phyloP scores from a whole-genome alignment of 2,797 vertebrate species.

The Pseudochaenichthys georgianus region DNA sequence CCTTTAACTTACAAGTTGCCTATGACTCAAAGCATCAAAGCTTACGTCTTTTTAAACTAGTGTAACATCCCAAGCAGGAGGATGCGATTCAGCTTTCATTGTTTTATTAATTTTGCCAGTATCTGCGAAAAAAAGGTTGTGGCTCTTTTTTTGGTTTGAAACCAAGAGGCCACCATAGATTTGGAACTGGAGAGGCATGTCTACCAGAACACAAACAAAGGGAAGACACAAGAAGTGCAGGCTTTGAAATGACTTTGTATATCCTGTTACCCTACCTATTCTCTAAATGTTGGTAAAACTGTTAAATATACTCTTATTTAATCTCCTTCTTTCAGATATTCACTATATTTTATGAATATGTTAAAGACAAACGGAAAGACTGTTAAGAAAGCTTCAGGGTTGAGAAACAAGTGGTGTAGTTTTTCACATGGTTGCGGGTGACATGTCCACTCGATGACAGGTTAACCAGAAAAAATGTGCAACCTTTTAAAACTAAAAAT shows the following conservation, averaged over 20 bases:
- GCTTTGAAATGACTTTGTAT: slow-evolving; percentile 16
- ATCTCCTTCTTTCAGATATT: slow-evolving; percentile 38
- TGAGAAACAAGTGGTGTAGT: slow-evolving; percentile 1
- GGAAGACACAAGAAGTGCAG: slow-evolving; percentile 7
- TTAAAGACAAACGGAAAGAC: slow-evolving; percentile 21
- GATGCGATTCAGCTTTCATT: slow-evolving; percentile 9
- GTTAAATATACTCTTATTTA: slow-evolving; percentile 30
- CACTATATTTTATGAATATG: slow-evolving; percentile 45
- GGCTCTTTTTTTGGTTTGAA: slow-evolving; percentile 22
- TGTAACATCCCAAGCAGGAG: slow-evolving; percentile 26
- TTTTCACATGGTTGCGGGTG: slow-evolving; percentile 8
- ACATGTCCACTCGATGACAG: slow-evolving; percentile 14
- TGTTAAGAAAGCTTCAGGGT: slow-evolving; percentile 31
- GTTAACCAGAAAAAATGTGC: slow-evolving; percentile 18
- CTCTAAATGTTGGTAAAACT: slow-evolving; percentile 24
- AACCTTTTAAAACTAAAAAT: slow-evolving; percentile 19
- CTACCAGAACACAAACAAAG: slow-evolving; percentile 67
- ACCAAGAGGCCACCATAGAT: slow-evolving; percentile 17
- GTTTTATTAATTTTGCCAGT: slow-evolving; percentile 22
- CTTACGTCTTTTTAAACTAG: slow-evolving; percentile 26
- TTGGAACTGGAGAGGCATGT: slow-evolving; percentile 37
- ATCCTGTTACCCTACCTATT: slow-evolving; percentile 18
- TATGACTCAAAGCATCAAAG: slow-evolving; percentile 40
- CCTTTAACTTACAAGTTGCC: slow-evolving; percentile 33
- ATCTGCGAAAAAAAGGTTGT: slow-evolving; percentile 7